Percentiles rank a stretch among this genome's conserved stretches.
Evolutionary conservation across 2,113 vertebrate genomes (phyloP).

Genomic region (Chlamydotis undulata): DNA sequence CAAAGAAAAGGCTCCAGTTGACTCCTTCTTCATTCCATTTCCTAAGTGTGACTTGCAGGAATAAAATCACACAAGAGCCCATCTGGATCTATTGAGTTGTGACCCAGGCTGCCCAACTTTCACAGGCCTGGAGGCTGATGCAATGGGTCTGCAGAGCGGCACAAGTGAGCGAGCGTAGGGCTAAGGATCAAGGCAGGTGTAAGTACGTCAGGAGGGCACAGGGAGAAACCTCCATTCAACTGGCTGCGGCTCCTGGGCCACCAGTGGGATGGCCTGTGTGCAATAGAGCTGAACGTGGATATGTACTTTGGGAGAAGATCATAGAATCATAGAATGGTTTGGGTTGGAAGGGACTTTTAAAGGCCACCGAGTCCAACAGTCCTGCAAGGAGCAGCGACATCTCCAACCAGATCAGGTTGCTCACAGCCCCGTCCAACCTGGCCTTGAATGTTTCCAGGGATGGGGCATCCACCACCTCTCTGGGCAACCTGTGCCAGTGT

Average conservation of each 20-base stretch:
- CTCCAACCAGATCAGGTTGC: too few species aligned
- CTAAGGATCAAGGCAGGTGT: accelerated
- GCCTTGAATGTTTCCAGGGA: too few species aligned
- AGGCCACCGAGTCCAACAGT: too few species aligned
- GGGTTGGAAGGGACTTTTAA: too few species aligned
- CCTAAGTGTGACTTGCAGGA: not conserved
- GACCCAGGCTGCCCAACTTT: not conserved
- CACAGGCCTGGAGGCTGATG: not conserved
- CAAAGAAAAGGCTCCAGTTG: not conserved
- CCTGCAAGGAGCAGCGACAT: too few species aligned
- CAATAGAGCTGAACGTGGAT: not conserved
- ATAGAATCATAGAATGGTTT: too few species aligned
- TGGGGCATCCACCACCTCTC: too few species aligned
- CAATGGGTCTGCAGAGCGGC: not conserved
- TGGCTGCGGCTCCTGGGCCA: not conserved
- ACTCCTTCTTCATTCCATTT: not conserved
- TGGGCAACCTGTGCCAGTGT: too few species aligned
- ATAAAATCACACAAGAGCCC: not conserved
- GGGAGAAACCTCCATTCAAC: not conserved
- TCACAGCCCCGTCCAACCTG: too few species aligned
- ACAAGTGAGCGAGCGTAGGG: accelerated
- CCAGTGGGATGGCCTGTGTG: accelerated
- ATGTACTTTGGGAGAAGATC: not conserved
- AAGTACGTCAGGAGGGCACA: not conserved
- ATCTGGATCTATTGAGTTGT: accelerated